Evolutionary conservation across 1,140 invertebrate genomes (phyloP), one percentile per base, ranked within the genome.

Genomic region (Drosophila miranda): DNA sequence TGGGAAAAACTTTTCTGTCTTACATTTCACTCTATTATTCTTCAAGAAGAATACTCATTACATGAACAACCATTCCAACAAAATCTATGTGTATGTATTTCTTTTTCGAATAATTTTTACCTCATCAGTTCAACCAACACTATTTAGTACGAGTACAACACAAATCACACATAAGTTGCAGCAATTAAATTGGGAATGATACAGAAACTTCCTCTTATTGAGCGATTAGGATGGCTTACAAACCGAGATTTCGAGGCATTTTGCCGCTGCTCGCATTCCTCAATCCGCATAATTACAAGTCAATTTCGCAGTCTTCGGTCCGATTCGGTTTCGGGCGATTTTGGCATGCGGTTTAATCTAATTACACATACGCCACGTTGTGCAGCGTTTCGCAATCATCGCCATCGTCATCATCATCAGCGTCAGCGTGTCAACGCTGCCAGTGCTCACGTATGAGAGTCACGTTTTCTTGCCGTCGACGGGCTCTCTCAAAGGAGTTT

Each of bases 341-440:
- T 86, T 77, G 81, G 81, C 69, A 86, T 86, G 81, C 82, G 68
- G 81, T 81, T 83, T 87, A 88, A 87, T 82, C 83, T 87, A 87
- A 87, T 87, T 87, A 87, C 82, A 88, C 82, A 87, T 87, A 87
- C 83, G 83, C 82, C 82, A 83, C 83, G 82, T 87, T 78, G 82
- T 71, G 82, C 82, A 67, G 56, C 44, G 58, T 86, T 77, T 77
- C 81, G 61, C 77, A 86, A 86, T 63, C 69, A 38, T 30, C 38
- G 48, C 53, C 57, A 49, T 28, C 59, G 48, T 67, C 56, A 34
- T 41, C 46, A 34, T 67, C 60, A 26, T 41, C 46, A 42, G 23
- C 23, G 56, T 57, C 66, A 49, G 45, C 48, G 49, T 57, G 55
- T 58, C 56, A 34, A 43, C 46, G 48, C 50, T 19, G 46, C 19